Evolutionary conservation across 30 jellyfish, hydroid and myxozoan species (phyloP).

Genomic region (Turritopsis rubra): DNA sequence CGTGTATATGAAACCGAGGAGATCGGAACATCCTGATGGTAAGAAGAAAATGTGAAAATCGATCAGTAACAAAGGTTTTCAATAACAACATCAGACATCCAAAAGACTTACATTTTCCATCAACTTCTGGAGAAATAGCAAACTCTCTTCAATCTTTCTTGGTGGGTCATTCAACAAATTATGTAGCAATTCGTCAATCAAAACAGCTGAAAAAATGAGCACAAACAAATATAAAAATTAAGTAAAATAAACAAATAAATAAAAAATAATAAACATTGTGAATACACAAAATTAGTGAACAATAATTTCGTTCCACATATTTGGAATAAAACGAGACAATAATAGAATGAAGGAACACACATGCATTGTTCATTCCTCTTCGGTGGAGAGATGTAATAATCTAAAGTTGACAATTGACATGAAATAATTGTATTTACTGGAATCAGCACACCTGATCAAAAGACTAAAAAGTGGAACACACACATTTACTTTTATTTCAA

Average conservation of each 20-base stretch:
- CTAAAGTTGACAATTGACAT: not conserved
- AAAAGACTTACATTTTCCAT: constrained; percentile 7
- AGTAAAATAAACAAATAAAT: not conserved
- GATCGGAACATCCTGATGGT: constrained; percentile 20
- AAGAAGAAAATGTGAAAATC: not conserved
- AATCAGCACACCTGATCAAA: too few relatives aligned
- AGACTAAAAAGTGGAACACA: too few relatives aligned
- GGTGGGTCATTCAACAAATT: not conserved
- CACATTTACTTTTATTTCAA: too few relatives aligned
- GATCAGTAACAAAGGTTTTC: too few relatives aligned
- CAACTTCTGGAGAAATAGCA: not conserved
- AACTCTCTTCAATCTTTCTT: not conserved
- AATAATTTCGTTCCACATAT: too few relatives aligned
- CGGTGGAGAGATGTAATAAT: not conserved
- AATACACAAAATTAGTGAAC: too few relatives aligned
- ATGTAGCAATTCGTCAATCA: not conserved
- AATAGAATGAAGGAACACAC: not conserved
- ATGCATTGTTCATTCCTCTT: not conserved
- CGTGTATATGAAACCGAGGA: constrained; percentile 38
- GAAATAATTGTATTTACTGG: too few relatives aligned
- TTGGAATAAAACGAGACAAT: too few relatives aligned
- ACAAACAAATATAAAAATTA: not conserved
- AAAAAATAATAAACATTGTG: too few relatives aligned
- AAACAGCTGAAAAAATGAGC: not conserved
- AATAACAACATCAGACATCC: too few relatives aligned